These are phyloP conservation scores for Melanerpes formicivorus DNA, from an alignment of 2,113 vertebrate species.

Conservation along the genomic window DNA sequence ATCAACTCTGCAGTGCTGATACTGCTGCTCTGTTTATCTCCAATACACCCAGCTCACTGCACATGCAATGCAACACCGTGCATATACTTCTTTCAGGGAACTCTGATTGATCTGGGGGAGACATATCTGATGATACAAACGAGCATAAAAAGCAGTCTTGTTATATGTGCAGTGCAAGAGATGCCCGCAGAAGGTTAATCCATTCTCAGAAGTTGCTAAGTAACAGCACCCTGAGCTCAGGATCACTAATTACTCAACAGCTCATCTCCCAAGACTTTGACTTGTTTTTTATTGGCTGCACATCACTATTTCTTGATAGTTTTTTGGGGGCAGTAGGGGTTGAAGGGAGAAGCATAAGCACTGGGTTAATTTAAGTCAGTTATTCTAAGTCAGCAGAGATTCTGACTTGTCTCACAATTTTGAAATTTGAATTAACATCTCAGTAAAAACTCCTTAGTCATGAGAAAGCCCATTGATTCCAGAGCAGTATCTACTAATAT, in stretches of 20 bases:
- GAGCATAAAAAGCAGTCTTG: not conserved
- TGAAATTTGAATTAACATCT: not conserved
- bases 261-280: conserved; percentile 29
- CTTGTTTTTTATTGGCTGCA: not conserved
- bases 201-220: conserved; percentile 56
- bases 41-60: not conserved
- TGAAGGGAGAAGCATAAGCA: not conserved
- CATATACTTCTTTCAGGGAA: not conserved
- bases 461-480: not conserved
- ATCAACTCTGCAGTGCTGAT: not conserved
- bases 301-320: not conserved
- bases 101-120: not conserved
- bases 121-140: not conserved
- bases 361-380: not conserved
- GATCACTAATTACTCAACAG: conserved; percentile 28
- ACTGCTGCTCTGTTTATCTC: not conserved
- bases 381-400: not conserved
- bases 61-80: accelerated
- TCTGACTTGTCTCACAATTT: not conserved
- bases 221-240: conserved; percentile 23
- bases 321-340: not conserved
- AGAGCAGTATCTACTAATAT: not conserved
- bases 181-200: conserved; percentile 42
- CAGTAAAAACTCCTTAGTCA: conserved; percentile 6
- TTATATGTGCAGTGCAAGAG: not conserved